These are phyloP conservation scores for Ectropis crepuscularia DNA, from an alignment of 2,888 invertebrate genomes.

Conservation along the genomic window DNA sequence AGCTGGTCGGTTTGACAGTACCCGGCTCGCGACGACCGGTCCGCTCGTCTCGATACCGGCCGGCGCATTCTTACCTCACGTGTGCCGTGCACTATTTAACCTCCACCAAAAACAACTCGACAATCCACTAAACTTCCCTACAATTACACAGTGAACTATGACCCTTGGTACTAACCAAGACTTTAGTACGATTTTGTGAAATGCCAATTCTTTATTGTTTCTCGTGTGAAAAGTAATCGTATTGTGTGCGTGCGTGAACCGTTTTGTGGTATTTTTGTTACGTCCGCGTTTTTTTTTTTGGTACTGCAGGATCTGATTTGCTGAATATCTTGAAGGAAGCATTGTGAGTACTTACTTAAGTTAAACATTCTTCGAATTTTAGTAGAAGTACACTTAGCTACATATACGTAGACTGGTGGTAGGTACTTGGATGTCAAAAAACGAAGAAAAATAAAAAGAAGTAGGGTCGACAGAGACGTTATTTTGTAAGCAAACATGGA, in stretches of 20 bases:
- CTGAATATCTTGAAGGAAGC: conserved; percentile 19
- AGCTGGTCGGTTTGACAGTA: conserved; percentile 75
- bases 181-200: conserved; percentile 19
- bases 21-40: conserved; percentile 67
- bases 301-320: conserved; percentile 53
- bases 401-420: neutral
- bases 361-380: neutral
- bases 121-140: conserved; percentile 47
- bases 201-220: conserved; percentile 58
- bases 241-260: conserved; percentile 68
- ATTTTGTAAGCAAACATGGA: neutral
- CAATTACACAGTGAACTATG: conserved; percentile 54
- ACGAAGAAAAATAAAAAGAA: neutral
- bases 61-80: conserved; percentile 66
- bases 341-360: neutral
- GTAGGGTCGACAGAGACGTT: neutral
- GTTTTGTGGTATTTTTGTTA: conserved; percentile 74
- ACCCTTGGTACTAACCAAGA: conserved; percentile 24
- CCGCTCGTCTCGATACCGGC: conserved; percentile 55
- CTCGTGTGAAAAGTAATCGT: conserved; percentile 67
- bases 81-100: conserved; percentile 68
- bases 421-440: neutral
- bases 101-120: conserved; percentile 46
- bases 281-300: conserved; percentile 61
- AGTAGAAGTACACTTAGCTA: neutral